Evolutionary conservation across 2,888 invertebrate genomes (phyloP).

Genomic region (Drosophila diplacantha): DNA sequence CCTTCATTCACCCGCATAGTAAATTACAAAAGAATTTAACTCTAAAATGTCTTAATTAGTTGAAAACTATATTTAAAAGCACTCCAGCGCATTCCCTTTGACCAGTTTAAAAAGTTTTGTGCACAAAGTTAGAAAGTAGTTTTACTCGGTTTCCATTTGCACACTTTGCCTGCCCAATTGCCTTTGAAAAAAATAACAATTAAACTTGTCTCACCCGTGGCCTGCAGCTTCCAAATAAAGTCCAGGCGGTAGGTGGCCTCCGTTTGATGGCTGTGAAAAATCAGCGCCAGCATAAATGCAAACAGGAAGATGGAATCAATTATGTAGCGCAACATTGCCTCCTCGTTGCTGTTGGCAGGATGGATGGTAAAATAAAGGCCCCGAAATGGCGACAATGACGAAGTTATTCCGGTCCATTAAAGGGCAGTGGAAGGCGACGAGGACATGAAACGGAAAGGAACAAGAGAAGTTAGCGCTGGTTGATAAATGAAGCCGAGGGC

Average conservation of each 20-base stretch:
- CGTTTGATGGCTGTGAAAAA: constrained; percentile 95
- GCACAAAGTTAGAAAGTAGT: constrained; percentile 10
- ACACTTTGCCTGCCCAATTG: constrained; percentile 12
- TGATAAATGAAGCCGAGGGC: constrained; percentile 36
- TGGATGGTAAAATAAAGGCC: constrained; percentile 5
- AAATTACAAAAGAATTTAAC: constrained; percentile 3
- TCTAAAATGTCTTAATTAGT: constrained; percentile 10
- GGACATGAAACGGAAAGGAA: constrained; percentile 8
- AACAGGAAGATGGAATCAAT: constrained; percentile 84
- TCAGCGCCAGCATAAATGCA: constrained; percentile 87
- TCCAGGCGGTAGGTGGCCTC: constrained; percentile 96
- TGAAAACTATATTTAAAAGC: constrained; percentile 8
- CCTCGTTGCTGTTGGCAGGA: constrained; percentile 68
- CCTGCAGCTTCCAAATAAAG: constrained; percentile 98
- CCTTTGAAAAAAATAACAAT: constrained; percentile 2
- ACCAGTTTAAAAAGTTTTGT: constrained; percentile 12
- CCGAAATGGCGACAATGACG: constrained; percentile 38
- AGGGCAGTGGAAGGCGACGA: constrained; percentile 29
- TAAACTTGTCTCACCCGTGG: constrained; percentile 82
- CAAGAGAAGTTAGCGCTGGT: constrained; percentile 18
- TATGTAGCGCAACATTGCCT: constrained; percentile 75
- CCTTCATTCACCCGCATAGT: background rate
- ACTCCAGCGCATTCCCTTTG: constrained; percentile 1
- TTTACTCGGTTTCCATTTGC: constrained; percentile 11
- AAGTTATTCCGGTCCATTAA: constrained; percentile 67